These are phyloP conservation scores for Sebastolobus altivelis DNA, from an alignment of 2,797 vertebrate species.

Conservation along the genomic window DNA sequence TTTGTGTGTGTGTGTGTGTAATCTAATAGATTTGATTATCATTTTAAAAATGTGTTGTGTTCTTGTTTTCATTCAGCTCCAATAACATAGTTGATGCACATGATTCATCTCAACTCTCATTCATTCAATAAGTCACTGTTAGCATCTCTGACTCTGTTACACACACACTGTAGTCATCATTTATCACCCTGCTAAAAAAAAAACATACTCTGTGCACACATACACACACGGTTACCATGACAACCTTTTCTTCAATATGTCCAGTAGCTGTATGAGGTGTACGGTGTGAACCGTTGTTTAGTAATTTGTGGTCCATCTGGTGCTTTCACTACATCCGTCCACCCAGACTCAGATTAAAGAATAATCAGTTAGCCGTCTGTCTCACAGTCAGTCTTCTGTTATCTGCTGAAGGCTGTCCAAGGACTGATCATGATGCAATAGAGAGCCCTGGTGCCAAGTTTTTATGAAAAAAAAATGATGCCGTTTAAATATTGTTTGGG, in stretches of 20 bases:
- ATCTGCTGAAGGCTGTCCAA: too few relatives aligned
- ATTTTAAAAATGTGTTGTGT: too few relatives aligned
- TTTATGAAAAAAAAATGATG: too few relatives aligned
- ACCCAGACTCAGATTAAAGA: neutral
- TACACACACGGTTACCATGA: neutral
- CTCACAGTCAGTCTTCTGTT: too few relatives aligned
- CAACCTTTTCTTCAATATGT: neutral
- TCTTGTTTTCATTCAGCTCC: too few relatives aligned
- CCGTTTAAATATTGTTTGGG: too few relatives aligned
- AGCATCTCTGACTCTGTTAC: neutral
- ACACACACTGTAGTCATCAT: neutral
- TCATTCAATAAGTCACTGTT: neutral
- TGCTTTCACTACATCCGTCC: neutral
- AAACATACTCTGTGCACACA: neutral
- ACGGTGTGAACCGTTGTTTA: neutral
- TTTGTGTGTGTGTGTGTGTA: too few relatives aligned
- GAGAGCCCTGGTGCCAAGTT: too few relatives aligned
- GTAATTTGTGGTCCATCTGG: neutral
- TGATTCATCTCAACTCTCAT: neutral
- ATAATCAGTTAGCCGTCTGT: too few relatives aligned
- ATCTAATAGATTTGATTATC: too few relatives aligned
- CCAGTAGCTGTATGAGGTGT: neutral
- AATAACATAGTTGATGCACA: neutral
- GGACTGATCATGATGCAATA: too few relatives aligned
- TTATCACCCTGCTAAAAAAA: neutral